phyloP scores from a whole-genome alignment of 2,113 vertebrate species.

The Sebastes fasciatus region DNA sequence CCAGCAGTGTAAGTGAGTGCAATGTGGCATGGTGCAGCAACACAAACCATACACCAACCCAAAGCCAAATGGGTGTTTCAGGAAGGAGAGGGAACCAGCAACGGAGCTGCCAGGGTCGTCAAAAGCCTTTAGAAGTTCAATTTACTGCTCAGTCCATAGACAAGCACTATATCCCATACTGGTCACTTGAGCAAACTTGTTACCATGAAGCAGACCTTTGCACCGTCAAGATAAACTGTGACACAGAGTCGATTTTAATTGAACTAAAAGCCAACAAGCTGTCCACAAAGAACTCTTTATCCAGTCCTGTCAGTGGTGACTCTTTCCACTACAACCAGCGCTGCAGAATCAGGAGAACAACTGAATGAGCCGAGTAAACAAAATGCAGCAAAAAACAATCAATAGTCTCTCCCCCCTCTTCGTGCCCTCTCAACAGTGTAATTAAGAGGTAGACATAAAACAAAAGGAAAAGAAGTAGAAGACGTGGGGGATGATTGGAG shows the following conservation, averaged over 20 bases:
- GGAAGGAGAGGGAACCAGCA: too few species aligned
- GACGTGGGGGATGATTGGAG: constrained; percentile 30
- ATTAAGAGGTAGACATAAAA: constrained; percentile 70
- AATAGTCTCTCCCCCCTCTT: constrained; percentile 49
- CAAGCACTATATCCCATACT: not conserved
- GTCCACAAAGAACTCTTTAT: constrained; percentile 40
- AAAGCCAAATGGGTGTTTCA: too few species aligned
- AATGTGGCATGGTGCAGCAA: too few species aligned
- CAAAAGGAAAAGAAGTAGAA: constrained; percentile 31
- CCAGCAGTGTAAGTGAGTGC: too few species aligned
- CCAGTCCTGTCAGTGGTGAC: constrained; percentile 41
- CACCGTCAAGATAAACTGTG: constrained; percentile 27
- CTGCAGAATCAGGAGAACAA: constrained; percentile 59
- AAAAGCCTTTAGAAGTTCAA: not conserved
- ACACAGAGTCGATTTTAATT: constrained; percentile 32
- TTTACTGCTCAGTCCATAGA: not conserved
- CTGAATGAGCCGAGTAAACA: constrained; percentile 57
- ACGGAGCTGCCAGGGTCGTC: too few species aligned
- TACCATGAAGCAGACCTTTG: constrained; percentile 26
- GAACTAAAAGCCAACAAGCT: constrained; percentile 46
- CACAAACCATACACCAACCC: too few species aligned
- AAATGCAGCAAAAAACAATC: constrained; percentile 63
- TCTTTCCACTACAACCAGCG: constrained; percentile 26
- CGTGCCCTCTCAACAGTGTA: constrained; percentile 52
- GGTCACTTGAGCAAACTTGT: constrained; percentile 32